Evolutionary conservation across 2,888 invertebrate genomes (phyloP).

Genomic region (Oscheius sp.): DNA sequence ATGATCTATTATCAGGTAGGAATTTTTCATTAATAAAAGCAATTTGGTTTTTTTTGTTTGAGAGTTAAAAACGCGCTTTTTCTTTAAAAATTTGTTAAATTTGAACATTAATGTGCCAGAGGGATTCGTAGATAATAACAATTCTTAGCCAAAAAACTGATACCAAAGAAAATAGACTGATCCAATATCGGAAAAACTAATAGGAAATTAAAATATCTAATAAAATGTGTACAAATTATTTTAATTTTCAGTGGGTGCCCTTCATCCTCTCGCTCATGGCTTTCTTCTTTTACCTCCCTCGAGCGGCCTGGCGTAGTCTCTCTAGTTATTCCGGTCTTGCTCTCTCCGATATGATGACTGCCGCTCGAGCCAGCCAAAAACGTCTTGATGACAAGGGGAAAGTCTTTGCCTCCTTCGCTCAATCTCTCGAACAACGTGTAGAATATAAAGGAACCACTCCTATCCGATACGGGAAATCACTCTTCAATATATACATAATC

Average conservation of each 20-base stretch:
- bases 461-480: constrained; percentile 29
- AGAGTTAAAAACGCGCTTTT: no score
- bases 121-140: no score
- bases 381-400: constrained; percentile 1
- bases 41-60: no score
- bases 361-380: constrained; percentile 33
- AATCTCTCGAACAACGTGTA: constrained; percentile 7
- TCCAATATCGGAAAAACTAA: no score
- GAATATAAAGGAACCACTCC: background rate
- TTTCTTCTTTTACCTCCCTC: constrained; percentile 56
- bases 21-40: no score
- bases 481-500: constrained; percentile 53
- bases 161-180: no score
- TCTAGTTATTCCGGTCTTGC: constrained; percentile 51
- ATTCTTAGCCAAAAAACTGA: no score
- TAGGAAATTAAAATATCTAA: no score
- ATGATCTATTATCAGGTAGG: constrained; percentile 63
- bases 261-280: constrained; percentile 65
- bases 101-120: no score
- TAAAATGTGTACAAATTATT: no score
- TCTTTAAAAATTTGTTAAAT: no score
- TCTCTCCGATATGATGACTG: constrained; percentile 36
- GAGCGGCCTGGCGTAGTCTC: constrained; percentile 52
- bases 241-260: constrained; percentile 70
- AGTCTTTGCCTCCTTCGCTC: background rate